Base-by-base conservation (phyloP, 2,888 invertebrate species). In the Himalopsyche anomala region DNA sequence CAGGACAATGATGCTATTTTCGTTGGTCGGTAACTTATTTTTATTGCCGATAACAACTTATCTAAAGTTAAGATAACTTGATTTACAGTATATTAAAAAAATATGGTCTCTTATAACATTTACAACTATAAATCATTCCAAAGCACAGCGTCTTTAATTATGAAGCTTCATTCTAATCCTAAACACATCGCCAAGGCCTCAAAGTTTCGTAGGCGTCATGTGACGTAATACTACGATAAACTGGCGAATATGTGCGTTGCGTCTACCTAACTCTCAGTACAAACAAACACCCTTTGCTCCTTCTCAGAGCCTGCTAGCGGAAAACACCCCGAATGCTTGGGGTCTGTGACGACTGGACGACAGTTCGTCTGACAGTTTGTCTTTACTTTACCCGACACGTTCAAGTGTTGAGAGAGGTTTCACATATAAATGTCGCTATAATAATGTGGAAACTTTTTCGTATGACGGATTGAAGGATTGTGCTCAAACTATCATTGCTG, bases 331-430 rank as follows among this genome's bases (percentile, higher is more conserved):
- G 9, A 62, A 62, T 19, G 19, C 28, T 62, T 8, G 62, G 62
- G 28, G 19, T 62, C 62, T 62, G 28, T 62, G 62, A 62, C 62
- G 62, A 62, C 62, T 62, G 62, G 62, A 62, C 62, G 62, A 62
- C 62, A 62, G 62, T 62, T 62, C 11, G 19, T 62, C 62, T 62
- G 19, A 62, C 62, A 62, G 62, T 62, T 62, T 62, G 62, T 62
- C 62, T 62, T 62, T 62, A 62, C 62, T 62, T 62, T 28, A 5
- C 62, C n/a, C 62, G 28, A 62, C 62, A 19, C 62, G 62, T 28
- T 62, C 62, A 62, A 62, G 62, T 62, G 28, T 62, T 62, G 19
- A 62, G 62, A 4, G 62, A 19, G 62, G 62, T 62, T 62, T 62
- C n/a, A 28, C 62, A 62, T 28, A 62, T 62, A 62, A 8, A 62